Percentiles rank a stretch among this genome's conserved stretches.
Evolutionary conservation across 2,888 invertebrate genomes (phyloP).

Genomic region (Periphyllus acericola): DNA sequence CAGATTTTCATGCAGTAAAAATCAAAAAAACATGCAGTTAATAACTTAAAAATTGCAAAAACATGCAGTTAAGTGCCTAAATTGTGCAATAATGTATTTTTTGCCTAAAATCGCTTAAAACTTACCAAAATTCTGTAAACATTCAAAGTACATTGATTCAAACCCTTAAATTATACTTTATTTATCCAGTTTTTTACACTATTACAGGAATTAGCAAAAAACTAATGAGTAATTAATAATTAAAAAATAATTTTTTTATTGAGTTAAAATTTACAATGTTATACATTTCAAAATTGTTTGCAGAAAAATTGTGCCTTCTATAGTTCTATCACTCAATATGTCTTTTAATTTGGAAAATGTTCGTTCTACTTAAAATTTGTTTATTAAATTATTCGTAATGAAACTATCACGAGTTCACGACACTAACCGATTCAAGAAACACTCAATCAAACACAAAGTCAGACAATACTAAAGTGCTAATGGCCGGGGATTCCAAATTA

Average conservation of each 20-base stretch:
- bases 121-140: too few species aligned
- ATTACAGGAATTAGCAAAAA: background rate
- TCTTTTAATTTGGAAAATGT: background rate
- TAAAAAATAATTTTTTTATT: constrained; percentile 1
- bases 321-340: background rate
- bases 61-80: too few species aligned
- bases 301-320: too few species aligned
- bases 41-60: too few species aligned
- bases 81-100: too few species aligned
- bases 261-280: constrained; percentile 28
- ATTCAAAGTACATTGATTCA: too few species aligned
- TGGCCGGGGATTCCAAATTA: constrained; percentile 8
- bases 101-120: too few species aligned
- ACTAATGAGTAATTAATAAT: background rate
- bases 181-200: background rate
- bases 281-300: background rate
- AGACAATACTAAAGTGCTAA: background rate
- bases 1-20: too few species aligned
- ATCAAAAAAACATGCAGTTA: too few species aligned
- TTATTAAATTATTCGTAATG: background rate
- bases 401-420: background rate
- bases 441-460: background rate
- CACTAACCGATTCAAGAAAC: background rate
- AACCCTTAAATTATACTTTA: too few species aligned
- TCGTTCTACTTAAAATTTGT: too few species aligned